phyloP scores from a whole-genome alignment of 2,797 vertebrate species.

The Ptychadena robeensis region DNA sequence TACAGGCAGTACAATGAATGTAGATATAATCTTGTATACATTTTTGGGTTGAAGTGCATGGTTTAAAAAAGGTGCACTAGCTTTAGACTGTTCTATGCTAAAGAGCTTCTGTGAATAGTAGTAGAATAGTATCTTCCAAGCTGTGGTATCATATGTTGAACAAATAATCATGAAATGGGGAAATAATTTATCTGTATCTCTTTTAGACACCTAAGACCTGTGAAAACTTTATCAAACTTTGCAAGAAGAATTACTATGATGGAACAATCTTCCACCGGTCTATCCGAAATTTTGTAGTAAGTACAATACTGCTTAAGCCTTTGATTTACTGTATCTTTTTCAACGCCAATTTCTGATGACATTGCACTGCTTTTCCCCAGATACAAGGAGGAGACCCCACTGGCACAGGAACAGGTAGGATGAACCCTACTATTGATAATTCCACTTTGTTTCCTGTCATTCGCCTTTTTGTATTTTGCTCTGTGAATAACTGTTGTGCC shows the following conservation, averaged over 20 bases:
- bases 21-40: too few relatives aligned
- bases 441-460: not conserved
- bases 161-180: not conserved
- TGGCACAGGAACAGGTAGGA: constrained; percentile 91
- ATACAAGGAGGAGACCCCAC: constrained; percentile 98
- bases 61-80: too few relatives aligned
- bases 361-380: constrained; percentile 75
- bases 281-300: constrained; percentile 95
- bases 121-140: not conserved
- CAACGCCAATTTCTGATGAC: not conserved
- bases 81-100: too few relatives aligned
- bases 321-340: not conserved
- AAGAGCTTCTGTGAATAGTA: not conserved
- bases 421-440: not conserved
- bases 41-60: too few relatives aligned
- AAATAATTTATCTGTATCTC: not conserved
- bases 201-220: constrained; percentile 89
- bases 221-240: constrained; percentile 93
- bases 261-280: constrained; percentile 93
- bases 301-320: constrained; percentile 50
- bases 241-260: constrained; percentile 91
- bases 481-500: not conserved
- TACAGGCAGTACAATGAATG: too few relatives aligned
- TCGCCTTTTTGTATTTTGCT: not conserved
- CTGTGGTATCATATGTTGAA: not conserved